These are phyloP conservation scores for Drosophila sturtevanti DNA, from an alignment of 1,140 invertebrate species.

Conservation along the genomic window DNA sequence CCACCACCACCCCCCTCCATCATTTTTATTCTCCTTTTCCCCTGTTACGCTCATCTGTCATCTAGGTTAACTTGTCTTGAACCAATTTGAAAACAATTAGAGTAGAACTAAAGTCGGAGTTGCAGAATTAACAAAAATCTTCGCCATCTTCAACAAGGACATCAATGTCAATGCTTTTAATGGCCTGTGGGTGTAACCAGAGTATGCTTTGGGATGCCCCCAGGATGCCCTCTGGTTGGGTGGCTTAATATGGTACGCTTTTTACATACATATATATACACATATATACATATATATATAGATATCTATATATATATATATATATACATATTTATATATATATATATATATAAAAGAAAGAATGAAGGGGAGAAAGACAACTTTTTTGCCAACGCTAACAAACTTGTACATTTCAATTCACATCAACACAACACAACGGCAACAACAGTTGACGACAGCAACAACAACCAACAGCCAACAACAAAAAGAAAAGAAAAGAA, in stretches of 20 bases:
- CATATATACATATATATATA: neutral
- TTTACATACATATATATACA: neutral
- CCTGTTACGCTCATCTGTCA: neutral
- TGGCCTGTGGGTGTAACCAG: conserved; percentile 22
- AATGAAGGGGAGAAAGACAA: conserved; percentile 23
- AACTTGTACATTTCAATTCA: conserved; percentile 50
- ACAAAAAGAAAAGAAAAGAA: conserved; percentile 5
- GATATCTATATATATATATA: too few species aligned
- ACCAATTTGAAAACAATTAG: conserved; percentile 7
- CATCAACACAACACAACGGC: conserved; percentile 9
- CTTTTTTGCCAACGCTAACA: conserved; percentile 29
- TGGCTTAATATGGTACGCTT: neutral
- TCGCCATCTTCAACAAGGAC: conserved; percentile 14
- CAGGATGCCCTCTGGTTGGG: neutral
- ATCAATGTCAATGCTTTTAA: conserved; percentile 62
- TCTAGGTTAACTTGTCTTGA: conserved; percentile 11
- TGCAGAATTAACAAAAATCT: conserved; percentile 6
- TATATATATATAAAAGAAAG: conserved; percentile 1
- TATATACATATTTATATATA: neutral
- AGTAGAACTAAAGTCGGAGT: conserved; percentile 7
- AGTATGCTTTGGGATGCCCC: neutral
- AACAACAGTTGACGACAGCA: neutral
- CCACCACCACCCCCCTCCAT: neutral
- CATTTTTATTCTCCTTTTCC: neutral
- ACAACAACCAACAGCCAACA: neutral